Evolutionary conservation across 2,888 invertebrate species (phyloP).

Genomic region (Eristalis pertinax): DNA sequence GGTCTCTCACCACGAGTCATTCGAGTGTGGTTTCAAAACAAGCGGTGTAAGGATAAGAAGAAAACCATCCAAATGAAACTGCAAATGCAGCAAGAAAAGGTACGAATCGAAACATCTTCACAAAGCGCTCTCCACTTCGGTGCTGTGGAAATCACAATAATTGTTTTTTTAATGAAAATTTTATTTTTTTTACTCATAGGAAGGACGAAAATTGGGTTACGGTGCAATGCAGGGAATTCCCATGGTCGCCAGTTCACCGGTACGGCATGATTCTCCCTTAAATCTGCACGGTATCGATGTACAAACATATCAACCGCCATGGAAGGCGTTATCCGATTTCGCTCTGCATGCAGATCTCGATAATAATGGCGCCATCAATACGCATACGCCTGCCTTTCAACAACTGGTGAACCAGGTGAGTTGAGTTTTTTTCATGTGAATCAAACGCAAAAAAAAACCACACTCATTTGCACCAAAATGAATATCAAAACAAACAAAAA

Average conservation of each 20-base stretch:
- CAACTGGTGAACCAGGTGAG: conserved; percentile 96
- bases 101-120: conserved; percentile 81
- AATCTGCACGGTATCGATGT: conserved; percentile 93
- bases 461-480: conserved; percentile 35
- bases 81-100: conserved; percentile 99
- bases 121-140: not conserved
- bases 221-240: conserved; percentile 98
- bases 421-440: conserved; percentile 61
- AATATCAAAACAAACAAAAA: not conserved
- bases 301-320: conserved; percentile 96
- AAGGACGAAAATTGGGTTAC: conserved; percentile 96
- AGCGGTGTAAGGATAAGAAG: conserved; percentile 98
- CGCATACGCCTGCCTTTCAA: conserved; percentile 95
- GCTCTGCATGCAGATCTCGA: conserved; percentile 97
- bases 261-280: conserved; percentile 93
- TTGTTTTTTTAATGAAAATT: not conserved
- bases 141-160: not conserved
- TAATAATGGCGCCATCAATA: conserved; percentile 87
- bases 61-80: conserved; percentile 98
- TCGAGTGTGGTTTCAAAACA: conserved; percentile 99
- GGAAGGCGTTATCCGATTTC: conserved; percentile 98
- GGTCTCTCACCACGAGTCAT: conserved; percentile 98
- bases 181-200: conserved; percentile 85
- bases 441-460: conserved; percentile 51
- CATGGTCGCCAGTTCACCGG: conserved; percentile 97